phyloP scores from a whole-genome alignment of 2,888 invertebrate genomes.

The Cheiracanthium punctorium region DNA sequence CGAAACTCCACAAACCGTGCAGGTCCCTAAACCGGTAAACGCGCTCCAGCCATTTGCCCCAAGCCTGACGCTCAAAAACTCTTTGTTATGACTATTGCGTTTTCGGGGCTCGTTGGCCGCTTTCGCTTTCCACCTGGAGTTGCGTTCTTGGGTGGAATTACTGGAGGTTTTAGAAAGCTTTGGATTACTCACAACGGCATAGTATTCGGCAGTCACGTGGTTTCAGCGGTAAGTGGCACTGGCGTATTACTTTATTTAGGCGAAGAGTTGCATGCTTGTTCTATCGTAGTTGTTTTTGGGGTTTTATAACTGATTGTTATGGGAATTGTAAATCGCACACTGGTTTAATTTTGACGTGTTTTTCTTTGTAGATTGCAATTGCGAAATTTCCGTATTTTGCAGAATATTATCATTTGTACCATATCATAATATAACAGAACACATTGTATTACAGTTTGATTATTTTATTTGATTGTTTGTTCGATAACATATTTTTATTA shows the following conservation, averaged over 20 bases:
- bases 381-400: too few species aligned
- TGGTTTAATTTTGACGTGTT: too few species aligned
- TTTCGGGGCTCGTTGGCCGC: not conserved
- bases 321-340: too few species aligned
- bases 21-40: conserved; percentile 10
- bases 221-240: not conserved
- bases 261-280: too few species aligned
- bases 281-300: too few species aligned
- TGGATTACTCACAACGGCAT: not conserved
- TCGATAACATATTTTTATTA: too few species aligned
- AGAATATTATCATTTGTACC: too few species aligned
- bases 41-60: not conserved
- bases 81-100: conserved; percentile 12
- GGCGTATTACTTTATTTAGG: not conserved
- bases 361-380: too few species aligned
- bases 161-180: conserved; percentile 8
- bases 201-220: not conserved
- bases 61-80: not conserved
- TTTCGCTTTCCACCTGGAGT: conserved; percentile 4
- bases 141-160: not conserved
- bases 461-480: too few species aligned
- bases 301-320: too few species aligned
- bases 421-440: too few species aligned
- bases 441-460: too few species aligned
- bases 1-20: conserved; percentile 46